Evolutionary conservation across 2,797 vertebrate species (phyloP).

Genomic region (Trachurus trachurus): DNA sequence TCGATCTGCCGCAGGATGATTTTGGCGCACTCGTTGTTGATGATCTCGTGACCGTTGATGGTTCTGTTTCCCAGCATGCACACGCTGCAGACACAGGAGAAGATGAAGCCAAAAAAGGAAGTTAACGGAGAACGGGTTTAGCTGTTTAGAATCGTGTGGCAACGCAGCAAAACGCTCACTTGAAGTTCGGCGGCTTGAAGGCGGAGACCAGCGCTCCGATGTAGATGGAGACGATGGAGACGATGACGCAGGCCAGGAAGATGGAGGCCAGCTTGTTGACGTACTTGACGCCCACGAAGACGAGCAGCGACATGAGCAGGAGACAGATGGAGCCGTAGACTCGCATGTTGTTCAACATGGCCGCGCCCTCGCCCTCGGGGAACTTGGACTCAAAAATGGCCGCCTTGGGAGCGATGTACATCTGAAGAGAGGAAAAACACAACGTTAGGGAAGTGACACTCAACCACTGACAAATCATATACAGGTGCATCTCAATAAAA

Average conservation of each 20-base stretch:
- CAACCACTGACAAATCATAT: no score
- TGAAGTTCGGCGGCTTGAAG: conserved; percentile 88
- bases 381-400: conserved; percentile 86
- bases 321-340: conserved; percentile 92
- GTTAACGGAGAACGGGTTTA: not conserved
- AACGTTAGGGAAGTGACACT: no score
- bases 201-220: conserved; percentile 91
- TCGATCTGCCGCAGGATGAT: conserved; percentile 50
- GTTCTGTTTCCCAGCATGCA: conserved; percentile 93
- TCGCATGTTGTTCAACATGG: conserved; percentile 94
- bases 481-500: no score
- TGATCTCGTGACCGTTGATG: conserved; percentile 84
- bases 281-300: conserved; percentile 94
- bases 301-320: conserved; percentile 91
- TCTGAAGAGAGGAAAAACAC: conserved; percentile 73
- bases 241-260: conserved; percentile 93
- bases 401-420: conserved; percentile 89
- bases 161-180: conserved; percentile 77
- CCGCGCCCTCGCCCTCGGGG: conserved; percentile 85
- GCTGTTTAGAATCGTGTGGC: no score
- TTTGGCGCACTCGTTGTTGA: conserved; percentile 82
- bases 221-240: conserved; percentile 94
- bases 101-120: no score
- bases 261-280: conserved; percentile 95
- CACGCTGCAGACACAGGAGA: conserved; percentile 78